phyloP scores from a whole-genome alignment of 92 coral and sea anemone genomes.

The Parazoanthus swiftii region DNA sequence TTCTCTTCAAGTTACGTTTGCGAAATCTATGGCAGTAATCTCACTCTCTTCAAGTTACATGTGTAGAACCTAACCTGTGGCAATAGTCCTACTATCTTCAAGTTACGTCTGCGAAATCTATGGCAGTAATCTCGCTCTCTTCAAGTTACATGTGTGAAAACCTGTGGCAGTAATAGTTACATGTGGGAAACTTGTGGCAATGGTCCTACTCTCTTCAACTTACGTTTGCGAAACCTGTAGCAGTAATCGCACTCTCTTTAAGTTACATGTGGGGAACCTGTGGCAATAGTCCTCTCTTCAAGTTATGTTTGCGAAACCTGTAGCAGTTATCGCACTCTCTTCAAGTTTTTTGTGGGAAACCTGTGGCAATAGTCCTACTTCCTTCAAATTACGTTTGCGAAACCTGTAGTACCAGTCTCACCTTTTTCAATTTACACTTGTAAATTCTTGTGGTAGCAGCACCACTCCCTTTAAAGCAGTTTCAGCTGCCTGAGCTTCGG shows the following conservation, averaged over 20 bases:
- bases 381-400: slow-evolving; percentile 49
- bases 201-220: neutral
- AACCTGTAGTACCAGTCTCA: slow-evolving; percentile 78
- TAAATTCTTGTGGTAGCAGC: slow-evolving; percentile 9
- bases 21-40: slow-evolving; percentile 81
- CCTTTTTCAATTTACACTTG: slow-evolving; percentile 46
- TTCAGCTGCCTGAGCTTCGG: slow-evolving; percentile 92
- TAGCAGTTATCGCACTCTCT: too few relatives aligned
- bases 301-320: too few relatives aligned
- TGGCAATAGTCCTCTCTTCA: neutral
- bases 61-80: too few relatives aligned
- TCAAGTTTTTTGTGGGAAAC: too few relatives aligned
- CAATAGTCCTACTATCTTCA: too few relatives aligned
- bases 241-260: too few relatives aligned
- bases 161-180: too few relatives aligned
- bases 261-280: neutral
- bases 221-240: too few relatives aligned
- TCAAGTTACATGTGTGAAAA: too few relatives aligned
- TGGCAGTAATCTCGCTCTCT: too few relatives aligned
- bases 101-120: too few relatives aligned
- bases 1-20: slow-evolving; percentile 28
- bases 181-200: neutral
- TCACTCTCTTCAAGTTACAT: slow-evolving; percentile 77
- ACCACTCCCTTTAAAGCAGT: slow-evolving; percentile 89
- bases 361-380: neutral